Base-by-base conservation (phyloP, 2,888 invertebrate genomes). In the Fabriciana adippe region DNA sequence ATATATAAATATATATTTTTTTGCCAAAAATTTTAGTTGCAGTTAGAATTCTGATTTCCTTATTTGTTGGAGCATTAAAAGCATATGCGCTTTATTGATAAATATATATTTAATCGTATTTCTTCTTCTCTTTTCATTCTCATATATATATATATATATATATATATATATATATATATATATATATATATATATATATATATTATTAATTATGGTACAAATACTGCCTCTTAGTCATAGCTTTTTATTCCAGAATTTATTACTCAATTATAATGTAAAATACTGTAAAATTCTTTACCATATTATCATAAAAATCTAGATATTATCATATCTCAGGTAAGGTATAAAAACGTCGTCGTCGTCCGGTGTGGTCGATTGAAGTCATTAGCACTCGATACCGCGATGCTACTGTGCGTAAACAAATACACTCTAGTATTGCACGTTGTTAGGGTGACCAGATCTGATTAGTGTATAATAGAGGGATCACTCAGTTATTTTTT, bases 271-370 rank as follows among this genome's bases (percentile, higher is more conserved):
- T 47, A 26, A 47, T 59, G 57, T 55, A 35, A 15, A 55, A 55
- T 51, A 54, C 48, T 54, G 18, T 55, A 41, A 48, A 55, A 35
- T 35, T 51, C 65, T 60, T 60, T 47, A 16, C 50, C 31, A 18
- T 65, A 56, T 45, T 53, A 62, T 62, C 66, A 69, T 69, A 69
- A 60, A 57, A 55, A 67, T 69, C 67, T 51, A 64, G 60, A 35
- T 60, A 64, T 69, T 50, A 69, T 59, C 66, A 59, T 66, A 55
- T 53, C 51, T 59, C 21, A 55, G 55, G 14, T 31, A 47, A 54
- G 35, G 26, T 55, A 64, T 65, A 57, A 66, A 62, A 63, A 66
- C 51, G 54, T 51, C 55, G 60, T 60, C 41, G 55, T 55, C 69
- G 31, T 64, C 60, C 50, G 53, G 69, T 66, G 69, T 69, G 69